These are phyloP conservation scores for Erethizon dorsatum DNA, from an alignment of 2,797 vertebrate genomes.

Conservation along the genomic window DNA sequence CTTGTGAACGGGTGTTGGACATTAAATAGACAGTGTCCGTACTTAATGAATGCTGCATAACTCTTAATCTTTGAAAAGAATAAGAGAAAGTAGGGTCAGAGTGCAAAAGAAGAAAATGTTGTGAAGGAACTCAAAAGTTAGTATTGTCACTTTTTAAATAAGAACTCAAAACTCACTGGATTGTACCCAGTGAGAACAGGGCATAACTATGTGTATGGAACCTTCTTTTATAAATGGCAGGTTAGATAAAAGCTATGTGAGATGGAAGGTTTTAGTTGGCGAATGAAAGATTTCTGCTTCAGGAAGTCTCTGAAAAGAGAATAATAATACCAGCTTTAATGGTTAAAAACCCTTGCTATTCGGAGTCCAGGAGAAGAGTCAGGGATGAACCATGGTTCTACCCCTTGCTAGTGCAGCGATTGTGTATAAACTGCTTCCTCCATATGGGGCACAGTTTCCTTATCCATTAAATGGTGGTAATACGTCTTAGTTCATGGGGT, in stretches of 20 bases:
- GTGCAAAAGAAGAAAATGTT: not conserved
- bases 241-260: not conserved
- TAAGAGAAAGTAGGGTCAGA: not conserved
- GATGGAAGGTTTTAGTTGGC: not conserved
- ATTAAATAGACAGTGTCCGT: constrained; percentile 35
- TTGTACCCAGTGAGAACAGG: not conserved
- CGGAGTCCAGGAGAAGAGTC: not conserved
- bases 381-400: not conserved
- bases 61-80: constrained; percentile 30
- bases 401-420: not conserved
- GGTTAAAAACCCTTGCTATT: not conserved
- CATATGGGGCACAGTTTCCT: not conserved
- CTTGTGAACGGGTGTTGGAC: not conserved
- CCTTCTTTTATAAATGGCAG: not conserved
- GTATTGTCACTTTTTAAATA: not conserved
- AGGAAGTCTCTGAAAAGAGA: not conserved
- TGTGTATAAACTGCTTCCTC: not conserved
- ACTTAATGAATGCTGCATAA: constrained; percentile 21
- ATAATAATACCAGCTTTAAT: not conserved
- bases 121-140: not conserved
- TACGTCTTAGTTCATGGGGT: not conserved
- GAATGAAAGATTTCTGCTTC: not conserved
- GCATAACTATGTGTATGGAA: not conserved
- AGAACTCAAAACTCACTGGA: not conserved
- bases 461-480: not conserved